Evolutionary conservation across 2,888 invertebrate genomes (phyloP).

Genomic region (Petrophora chlorosata): DNA sequence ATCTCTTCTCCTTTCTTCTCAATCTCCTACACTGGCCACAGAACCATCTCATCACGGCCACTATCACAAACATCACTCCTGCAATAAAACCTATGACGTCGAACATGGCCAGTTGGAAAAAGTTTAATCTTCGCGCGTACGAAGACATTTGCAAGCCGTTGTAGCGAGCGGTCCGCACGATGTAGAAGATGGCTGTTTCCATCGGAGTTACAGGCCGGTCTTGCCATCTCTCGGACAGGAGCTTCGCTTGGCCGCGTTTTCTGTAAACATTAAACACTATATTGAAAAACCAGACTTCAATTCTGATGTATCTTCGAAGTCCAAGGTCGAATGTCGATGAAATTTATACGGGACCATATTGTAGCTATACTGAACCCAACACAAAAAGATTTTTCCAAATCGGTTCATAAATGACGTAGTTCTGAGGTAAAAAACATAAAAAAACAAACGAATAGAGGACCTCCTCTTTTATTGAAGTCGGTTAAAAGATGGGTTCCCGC

Average conservation of each 20-base stretch:
- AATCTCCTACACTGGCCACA: conserved; percentile 11
- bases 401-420: too few species aligned
- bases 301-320: too few species aligned
- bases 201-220: conserved; percentile 50
- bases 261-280: conserved; percentile 38
- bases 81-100: conserved; percentile 39
- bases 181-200: conserved; percentile 53
- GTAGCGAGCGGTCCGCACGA: conserved; percentile 50
- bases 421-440: too few species aligned
- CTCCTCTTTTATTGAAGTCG: too few species aligned
- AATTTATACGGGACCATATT: too few species aligned
- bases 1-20: conserved; percentile 26
- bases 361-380: too few species aligned
- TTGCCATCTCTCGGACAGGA: conserved; percentile 46
- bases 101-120: conserved; percentile 41
- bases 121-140: conserved; percentile 38
- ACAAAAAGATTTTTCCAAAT: too few species aligned
- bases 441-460: too few species aligned
- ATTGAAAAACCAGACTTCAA: neutral
- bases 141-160: conserved; percentile 47
- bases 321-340: too few species aligned
- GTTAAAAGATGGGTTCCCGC: too few species aligned
- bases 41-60: conserved; percentile 5
- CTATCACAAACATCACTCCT: conserved; percentile 9
- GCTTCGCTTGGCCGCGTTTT: conserved; percentile 44